Evolutionary conservation across 2,888 invertebrate species (phyloP), one percentile per base, ranked within the genome.

Genomic region (Tenthredo notha): DNA sequence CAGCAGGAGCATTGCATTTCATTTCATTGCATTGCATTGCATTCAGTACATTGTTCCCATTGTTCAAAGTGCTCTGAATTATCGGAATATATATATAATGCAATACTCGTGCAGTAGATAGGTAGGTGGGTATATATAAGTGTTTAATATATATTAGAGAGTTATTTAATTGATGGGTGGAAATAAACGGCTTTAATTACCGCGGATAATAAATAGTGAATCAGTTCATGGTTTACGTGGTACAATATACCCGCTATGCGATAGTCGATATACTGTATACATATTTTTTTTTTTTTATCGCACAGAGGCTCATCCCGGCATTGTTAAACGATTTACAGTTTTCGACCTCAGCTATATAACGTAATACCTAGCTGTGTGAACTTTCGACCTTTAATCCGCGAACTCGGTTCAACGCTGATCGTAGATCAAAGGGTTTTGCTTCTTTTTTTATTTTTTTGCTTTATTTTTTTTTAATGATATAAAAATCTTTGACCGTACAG

Each of bases 381-480:
- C 74, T 74, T 15, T 47, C 74, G 43, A 74, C 74, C 74, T 74
- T 74, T 74, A 47, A 74, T 74, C 74, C 43, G 25, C 15, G 40
- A 40, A 9, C 40, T 40, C 74, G 74, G 74, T 74, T 43, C 40
- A 74, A 7, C 74, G 74, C 43, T 74, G 74, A 74, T 74, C 74
- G 43, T 43, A 40, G 10, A 74, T 43, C 25, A 43, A 43, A 74
- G 21, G 43, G 74, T 74, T 74, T 43, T 43, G 15, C 6, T 74
- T 43, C 7, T 12, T 43, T 10, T 4, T 74, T 40, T 74, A 25
- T 29, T 12, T 25, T n/a, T 10, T 43, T 43, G 18, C 5, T 43
- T 21, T 12, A 47, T 72, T 37, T 40, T 72, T 21, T 72, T 10
- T 9, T n/a, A 7, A 43, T 9, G 70, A 70, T 33, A n/a, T 33